Conservation (phyloP, 2,888 invertebrate genomes). For the Spicauda simplicius region DNA sequence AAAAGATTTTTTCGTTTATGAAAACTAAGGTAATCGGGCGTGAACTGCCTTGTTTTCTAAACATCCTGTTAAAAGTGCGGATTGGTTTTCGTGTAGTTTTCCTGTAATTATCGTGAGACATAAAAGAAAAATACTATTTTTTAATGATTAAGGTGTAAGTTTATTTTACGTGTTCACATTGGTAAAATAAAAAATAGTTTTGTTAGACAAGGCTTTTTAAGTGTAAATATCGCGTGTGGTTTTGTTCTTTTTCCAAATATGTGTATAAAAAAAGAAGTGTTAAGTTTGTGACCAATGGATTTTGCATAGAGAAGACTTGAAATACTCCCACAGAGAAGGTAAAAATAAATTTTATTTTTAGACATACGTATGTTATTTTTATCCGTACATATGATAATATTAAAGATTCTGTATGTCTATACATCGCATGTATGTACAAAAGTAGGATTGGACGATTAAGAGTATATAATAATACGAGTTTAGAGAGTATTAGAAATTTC, state of each 20-base stretch:
- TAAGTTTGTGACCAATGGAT: constrained; percentile 52
- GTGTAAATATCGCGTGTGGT: constrained; percentile 33
- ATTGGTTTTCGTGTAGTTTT: constrained; percentile 23
- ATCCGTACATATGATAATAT: too few species aligned
- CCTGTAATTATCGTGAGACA: constrained; percentile 1
- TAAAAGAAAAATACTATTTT: neutral
- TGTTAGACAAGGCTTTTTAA: neutral
- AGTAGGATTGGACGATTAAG: too few species aligned
- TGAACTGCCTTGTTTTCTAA: constrained; percentile 41
- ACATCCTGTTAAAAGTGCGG: constrained; percentile 40
- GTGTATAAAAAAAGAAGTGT: constrained; percentile 33
- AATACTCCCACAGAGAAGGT: constrained; percentile 62
- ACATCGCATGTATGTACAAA: too few species aligned
- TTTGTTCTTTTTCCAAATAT: constrained; percentile 25
- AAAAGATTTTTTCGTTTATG: constrained; percentile 24
- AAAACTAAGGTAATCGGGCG: constrained; percentile 37
- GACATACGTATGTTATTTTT: too few species aligned
- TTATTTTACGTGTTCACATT: too few species aligned
- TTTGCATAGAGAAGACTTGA: constrained; percentile 43
- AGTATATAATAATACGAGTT: too few species aligned
- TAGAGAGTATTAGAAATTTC: too few species aligned
- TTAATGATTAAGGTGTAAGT: too few species aligned
- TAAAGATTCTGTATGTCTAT: too few species aligned
- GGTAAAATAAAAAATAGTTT: neutral
- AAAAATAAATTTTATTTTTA: constrained; percentile 45